Conservation (phyloP, 2,113 vertebrate species). For the Corythaixoides concolor region DNA sequence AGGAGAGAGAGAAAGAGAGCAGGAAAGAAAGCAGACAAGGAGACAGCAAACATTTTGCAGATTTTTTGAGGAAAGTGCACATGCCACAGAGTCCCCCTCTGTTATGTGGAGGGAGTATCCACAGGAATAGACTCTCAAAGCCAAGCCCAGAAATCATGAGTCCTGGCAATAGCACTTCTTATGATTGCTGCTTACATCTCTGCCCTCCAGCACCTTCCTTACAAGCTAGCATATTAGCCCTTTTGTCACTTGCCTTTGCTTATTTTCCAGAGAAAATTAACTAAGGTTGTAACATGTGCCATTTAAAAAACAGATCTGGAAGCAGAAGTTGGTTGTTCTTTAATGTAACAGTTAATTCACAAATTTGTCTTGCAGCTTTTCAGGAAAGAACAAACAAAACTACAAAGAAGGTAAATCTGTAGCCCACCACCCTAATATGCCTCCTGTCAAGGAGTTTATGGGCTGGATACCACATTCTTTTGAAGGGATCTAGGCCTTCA, state of each 20-base stretch:
- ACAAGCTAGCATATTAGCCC: not conserved
- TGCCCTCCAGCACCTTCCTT: not conserved
- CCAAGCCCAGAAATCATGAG: not conserved
- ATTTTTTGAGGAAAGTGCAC: not conserved
- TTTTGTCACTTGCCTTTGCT: not conserved
- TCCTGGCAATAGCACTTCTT: not conserved
- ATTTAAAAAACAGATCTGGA: not conserved
- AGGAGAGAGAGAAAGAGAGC: not conserved
- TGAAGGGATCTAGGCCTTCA: not conserved
- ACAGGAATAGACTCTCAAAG: not conserved
- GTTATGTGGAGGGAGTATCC: not conserved
- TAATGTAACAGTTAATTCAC: not conserved
- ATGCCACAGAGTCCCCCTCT: too few species aligned
- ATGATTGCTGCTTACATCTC: not conserved
- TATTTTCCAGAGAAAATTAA: not conserved
- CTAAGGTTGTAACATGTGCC: fast-evolving
- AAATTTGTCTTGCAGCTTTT: not conserved
- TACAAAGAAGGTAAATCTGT: not conserved
- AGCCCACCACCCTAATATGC: not conserved
- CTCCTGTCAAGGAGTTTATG: not conserved
- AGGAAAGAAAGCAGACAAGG: not conserved
- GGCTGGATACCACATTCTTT: not conserved
- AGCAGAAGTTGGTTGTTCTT: not conserved
- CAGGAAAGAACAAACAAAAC: not conserved
- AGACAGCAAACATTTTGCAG: not conserved